Base-by-base conservation (phyloP, 2,888 invertebrate species). In the Drosophila rellima region DNA sequence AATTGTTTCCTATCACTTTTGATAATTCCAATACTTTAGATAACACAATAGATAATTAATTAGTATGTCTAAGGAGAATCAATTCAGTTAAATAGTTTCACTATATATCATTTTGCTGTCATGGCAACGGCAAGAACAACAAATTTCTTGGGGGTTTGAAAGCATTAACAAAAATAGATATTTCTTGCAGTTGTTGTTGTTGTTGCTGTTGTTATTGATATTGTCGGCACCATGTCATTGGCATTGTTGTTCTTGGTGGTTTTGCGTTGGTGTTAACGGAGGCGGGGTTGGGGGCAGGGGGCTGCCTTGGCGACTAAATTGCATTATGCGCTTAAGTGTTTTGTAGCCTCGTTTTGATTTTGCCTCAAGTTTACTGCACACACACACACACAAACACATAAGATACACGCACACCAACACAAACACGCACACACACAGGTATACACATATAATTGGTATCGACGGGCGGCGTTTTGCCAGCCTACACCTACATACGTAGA, bases 311-410 rank as follows among this genome's bases (percentile, higher is more conserved):
- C 57, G 81, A 74, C 83, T 76, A 86, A 86, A 86, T 86, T 88
- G 85, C 88, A 86, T 86, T 86, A 86, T 81, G 83, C 77, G 82
- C 88, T 79, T 85, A 88, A 82, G 71, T 77, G 79, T 72, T 84
- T 77, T 74, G 71, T 70, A 70, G 75, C 78, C 76, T 78, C 82
- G 85, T 82, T 82, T 87, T 84, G 87, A 72, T 84, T 82, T 84
- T 74, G 70, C 80, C 80, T 75, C 83, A 72, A 73, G 84, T 82
- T 84, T 80, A 75, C 80, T 74, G 78, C 79, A 77, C 61, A 69
- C 60, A 68, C 65, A 59, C 64, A 60, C 59, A 52, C 61, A 59
- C 45, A 44, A 26, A 31, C 40, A 40, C 47, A n/a, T 18, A 18
- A 48, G 31, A 18, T 3, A 8, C 56, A 66, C 60, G 52, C 68